Evolutionary conservation across 2,888 invertebrate species (phyloP), one percentile per base, ranked within the genome.

Genomic region (Tipula vernalis): DNA sequence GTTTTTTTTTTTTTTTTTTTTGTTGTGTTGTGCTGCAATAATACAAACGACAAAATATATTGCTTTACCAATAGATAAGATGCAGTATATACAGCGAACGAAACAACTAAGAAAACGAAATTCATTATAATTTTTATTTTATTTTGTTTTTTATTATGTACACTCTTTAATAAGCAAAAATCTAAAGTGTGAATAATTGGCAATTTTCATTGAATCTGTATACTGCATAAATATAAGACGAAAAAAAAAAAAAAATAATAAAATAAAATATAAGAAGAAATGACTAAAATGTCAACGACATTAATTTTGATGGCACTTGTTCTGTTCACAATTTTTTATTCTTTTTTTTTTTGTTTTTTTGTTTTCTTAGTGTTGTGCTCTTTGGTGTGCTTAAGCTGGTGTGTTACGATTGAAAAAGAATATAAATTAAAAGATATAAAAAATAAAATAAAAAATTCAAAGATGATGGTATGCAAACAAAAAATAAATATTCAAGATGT

Each of bases 301-400:
- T 84, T 84, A 84, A 84, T 84, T 84, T 84, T 84, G 84, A 84
- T 84, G 84, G 84, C 84, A 84, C 84, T 84, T 84, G 84, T 84
- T 84, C 84, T 84, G 84, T 84, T 84, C 41, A 39, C 36, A 84
- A 84, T 39, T 84, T 84, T 39, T 84, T 84, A 15, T 84, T 39
- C 36, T 84, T 1, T 84, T 39, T 39, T n/a, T 28, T 28, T 28
- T 28, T n/a, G n/a, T n/a, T 0, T 28, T 28, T 28, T 28, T 28
- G 28, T 28, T 28, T 84, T 84, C n/a, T n/a, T 84, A n/a, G n/a
- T 39, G n/a, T 71, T 71, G 28, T 71, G 71, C 71, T 71, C 71
- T 71, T 71, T 71, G 71, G 71, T 71, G 71, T 71, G 71, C 71
- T 71, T 71, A 71, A 71, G 71, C 71, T 71, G 71, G 71, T 36